Conservation (phyloP, 2,888 invertebrate genomes). For the Ectobius pallidus region DNA sequence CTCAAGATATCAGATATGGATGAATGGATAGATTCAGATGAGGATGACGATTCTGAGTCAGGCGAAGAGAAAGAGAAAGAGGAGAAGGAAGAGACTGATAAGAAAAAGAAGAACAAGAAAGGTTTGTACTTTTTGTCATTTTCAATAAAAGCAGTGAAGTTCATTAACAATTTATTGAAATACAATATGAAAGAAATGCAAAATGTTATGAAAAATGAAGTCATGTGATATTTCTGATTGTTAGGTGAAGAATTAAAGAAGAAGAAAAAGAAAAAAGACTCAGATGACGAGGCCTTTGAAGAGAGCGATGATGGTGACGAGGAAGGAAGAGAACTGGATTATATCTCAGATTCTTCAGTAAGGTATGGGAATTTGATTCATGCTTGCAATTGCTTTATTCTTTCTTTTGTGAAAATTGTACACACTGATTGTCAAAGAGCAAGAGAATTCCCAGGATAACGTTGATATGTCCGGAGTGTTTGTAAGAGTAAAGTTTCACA, state of each 20-base stretch:
- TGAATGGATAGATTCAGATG: conserved; percentile 84
- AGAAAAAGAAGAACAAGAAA: conserved; percentile 39
- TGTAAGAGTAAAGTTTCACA: no score
- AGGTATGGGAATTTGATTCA: conserved; percentile 59
- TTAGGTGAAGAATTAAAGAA: conserved; percentile 59
- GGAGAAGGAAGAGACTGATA: conserved; percentile 51
- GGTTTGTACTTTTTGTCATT: conserved; percentile 17
- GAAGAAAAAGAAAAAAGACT: conserved; percentile 79
- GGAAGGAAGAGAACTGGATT: conserved; percentile 93
- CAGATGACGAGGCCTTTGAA: conserved; percentile 89
- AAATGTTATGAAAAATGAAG: no score
- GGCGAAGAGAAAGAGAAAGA: conserved; percentile 72
- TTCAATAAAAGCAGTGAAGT: no score
- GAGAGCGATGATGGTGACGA: conserved; percentile 98
- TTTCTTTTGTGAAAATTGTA: neutral
- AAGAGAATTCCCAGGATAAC: no score
- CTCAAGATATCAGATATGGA: conserved; percentile 93
- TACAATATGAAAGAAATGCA: no score
- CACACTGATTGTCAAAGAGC: no score
- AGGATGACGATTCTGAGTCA: conserved; percentile 77
- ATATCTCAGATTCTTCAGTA: conserved; percentile 87
- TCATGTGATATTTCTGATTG: no score
- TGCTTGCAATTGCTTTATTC: no score
- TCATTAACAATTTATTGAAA: neutral
- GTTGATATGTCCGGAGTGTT: no score